Conservation (phyloP, 2,797 vertebrate species). For the Sarcoramphus papa region DNA sequence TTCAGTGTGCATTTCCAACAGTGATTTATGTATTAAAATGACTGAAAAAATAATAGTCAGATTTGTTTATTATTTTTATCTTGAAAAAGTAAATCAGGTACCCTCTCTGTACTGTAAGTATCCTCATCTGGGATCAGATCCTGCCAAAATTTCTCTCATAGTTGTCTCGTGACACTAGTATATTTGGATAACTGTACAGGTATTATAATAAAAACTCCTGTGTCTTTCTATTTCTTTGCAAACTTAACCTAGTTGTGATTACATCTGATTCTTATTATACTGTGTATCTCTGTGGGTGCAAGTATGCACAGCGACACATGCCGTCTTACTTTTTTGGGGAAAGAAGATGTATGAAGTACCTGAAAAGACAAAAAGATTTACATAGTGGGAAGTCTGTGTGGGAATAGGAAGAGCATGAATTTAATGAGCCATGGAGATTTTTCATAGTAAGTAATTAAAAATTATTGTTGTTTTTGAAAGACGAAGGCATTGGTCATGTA, state of each 20-base stretch:
- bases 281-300: background rate
- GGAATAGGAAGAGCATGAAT: background rate
- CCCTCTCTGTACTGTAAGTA: background rate
- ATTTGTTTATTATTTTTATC: background rate
- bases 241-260: background rate
- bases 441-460: constrained; percentile 24
- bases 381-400: background rate
- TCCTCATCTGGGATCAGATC: background rate
- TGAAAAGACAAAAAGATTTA: background rate
- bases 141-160: background rate
- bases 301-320: background rate
- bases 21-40: background rate
- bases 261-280: background rate
- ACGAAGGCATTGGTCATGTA: background rate
- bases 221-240: background rate
- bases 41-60: background rate
- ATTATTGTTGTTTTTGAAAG: background rate
- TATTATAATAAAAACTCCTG: background rate
- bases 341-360: background rate
- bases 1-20: background rate
- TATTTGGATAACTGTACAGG: background rate
- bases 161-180: background rate
- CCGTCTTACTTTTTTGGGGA: background rate
- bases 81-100: background rate
- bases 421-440: constrained; percentile 1